Percentiles rank a stretch among this genome's conserved stretches.
Conservation (phyloP, 2,113 vertebrate species). For the Pseudolaguvia tuberculata region DNA sequence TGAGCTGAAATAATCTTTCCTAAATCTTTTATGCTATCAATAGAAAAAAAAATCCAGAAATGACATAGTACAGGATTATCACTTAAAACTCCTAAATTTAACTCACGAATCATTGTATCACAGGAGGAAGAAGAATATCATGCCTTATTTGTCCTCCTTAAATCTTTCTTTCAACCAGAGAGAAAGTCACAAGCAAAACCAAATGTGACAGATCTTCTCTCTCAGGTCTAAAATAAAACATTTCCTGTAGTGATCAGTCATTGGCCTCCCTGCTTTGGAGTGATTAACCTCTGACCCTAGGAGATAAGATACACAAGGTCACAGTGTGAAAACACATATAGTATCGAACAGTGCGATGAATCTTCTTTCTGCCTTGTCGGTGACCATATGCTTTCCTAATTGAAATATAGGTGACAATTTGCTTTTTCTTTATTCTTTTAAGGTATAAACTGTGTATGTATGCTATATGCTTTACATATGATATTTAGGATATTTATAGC, state of each 20-base stretch:
- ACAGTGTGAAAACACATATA: constrained; percentile 4
- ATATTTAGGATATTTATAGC: no score
- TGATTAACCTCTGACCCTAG: constrained; percentile 47
- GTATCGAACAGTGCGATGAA: not conserved
- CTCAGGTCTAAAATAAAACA: not conserved
- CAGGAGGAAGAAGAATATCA: not conserved
- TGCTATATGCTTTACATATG: no score
- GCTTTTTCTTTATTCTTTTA: no score
- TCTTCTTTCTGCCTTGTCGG: not conserved
- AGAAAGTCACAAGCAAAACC: not conserved
- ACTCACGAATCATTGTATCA: not conserved
- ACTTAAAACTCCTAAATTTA: not conserved
- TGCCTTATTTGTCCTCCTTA: not conserved
- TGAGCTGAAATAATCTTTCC: constrained; percentile 9
- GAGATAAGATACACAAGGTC: constrained; percentile 50
- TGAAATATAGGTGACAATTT: no score
- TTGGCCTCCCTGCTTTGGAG: constrained; percentile 28
- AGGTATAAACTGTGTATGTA: no score
- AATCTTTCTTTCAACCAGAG: not conserved
- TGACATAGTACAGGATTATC: constrained; percentile 11
- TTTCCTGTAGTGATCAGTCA: not conserved
- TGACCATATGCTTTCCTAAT: no score
- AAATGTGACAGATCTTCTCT: constrained; percentile 2
- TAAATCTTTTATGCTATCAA: constrained; percentile 17
- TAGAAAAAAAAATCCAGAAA: constrained; percentile 5